These are phyloP conservation scores for Carcinoscorpius rotundicauda DNA, from an alignment of 1,140 invertebrate species.

Conservation along the genomic window DNA sequence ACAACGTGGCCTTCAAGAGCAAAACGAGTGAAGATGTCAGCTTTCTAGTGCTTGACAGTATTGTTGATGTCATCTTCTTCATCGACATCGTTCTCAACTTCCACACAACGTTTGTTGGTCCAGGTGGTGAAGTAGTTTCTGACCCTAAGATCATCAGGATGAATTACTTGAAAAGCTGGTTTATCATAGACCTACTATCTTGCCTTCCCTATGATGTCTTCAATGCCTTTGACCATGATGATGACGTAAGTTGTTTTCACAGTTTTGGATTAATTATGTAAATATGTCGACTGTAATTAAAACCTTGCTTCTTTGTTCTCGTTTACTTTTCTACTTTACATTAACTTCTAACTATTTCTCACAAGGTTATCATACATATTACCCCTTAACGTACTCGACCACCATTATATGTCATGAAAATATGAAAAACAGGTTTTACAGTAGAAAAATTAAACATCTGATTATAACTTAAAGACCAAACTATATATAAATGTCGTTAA, in stretches of 20 bases:
- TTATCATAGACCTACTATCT: conserved; percentile 96
- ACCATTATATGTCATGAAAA: too few relatives aligned
- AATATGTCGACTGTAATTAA: too few relatives aligned
- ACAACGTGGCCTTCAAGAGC: conserved; percentile 99
- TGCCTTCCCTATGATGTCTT: conserved; percentile 99
- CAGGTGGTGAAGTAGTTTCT: conserved; percentile 93
- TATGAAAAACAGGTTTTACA: too few relatives aligned
- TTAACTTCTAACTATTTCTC: too few relatives aligned
- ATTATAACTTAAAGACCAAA: too few relatives aligned
- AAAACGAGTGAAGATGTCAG: conserved; percentile 97
- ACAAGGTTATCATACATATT: too few relatives aligned
- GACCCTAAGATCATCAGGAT: conserved; percentile 94
- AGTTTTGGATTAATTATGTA: too few relatives aligned
- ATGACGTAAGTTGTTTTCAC: conserved; percentile 63
- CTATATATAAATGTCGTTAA: too few relatives aligned
- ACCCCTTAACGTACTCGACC: too few relatives aligned
- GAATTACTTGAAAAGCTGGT: conserved; percentile 99
- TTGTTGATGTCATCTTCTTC: conserved; percentile 99
- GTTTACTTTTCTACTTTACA: too few relatives aligned
- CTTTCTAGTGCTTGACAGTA: conserved; percentile 89
- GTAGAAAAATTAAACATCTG: too few relatives aligned
- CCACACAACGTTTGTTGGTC: conserved; percentile 97
- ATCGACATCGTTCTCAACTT: conserved; percentile 99
- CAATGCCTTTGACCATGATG: conserved; percentile 98
- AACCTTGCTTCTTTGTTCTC: too few relatives aligned